Conservation (phyloP, 2,888 invertebrate species). For the Hypercompe scribonia region DNA sequence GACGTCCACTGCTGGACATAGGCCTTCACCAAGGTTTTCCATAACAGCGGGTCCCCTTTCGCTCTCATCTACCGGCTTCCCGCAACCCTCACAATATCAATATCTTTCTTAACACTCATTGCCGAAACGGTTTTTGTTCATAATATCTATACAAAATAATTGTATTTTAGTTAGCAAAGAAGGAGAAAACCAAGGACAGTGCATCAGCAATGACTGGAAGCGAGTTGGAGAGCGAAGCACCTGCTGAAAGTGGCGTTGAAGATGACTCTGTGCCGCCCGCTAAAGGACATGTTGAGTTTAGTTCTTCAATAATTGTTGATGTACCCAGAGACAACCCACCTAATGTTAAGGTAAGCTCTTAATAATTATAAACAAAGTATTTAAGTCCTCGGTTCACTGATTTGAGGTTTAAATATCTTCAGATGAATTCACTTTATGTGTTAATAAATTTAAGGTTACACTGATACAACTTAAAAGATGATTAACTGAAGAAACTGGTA, state of each 20-base stretch:
- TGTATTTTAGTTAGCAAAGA: constrained; percentile 74
- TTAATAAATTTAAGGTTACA: not conserved
- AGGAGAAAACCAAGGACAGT: constrained; percentile 80
- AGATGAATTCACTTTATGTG: too few relatives aligned
- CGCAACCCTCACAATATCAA: too few relatives aligned
- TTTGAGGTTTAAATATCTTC: too few relatives aligned
- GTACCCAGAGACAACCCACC: constrained; percentile 83
- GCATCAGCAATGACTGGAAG: constrained; percentile 70
- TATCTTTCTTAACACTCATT: not conserved
- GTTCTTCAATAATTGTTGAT: constrained; percentile 88
- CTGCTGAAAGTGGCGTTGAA: constrained; percentile 78
- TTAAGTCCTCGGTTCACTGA: not conserved
- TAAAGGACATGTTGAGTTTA: constrained; percentile 89
- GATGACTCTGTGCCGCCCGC: constrained; percentile 69
- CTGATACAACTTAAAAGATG: not conserved
- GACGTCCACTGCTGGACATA: too few relatives aligned
- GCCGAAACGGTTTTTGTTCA: not conserved
- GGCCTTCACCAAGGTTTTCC: too few relatives aligned
- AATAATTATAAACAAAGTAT: not conserved
- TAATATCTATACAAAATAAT: not conserved
- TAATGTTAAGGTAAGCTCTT: constrained; percentile 77
- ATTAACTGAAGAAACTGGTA: not conserved
- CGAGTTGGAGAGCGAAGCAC: constrained; percentile 81
- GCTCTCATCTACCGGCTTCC: too few relatives aligned
- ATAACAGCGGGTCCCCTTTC: too few relatives aligned